phyloP scores from a whole-genome alignment of 2,113 vertebrate genomes.

The Pomatorhinus ruficollis region DNA sequence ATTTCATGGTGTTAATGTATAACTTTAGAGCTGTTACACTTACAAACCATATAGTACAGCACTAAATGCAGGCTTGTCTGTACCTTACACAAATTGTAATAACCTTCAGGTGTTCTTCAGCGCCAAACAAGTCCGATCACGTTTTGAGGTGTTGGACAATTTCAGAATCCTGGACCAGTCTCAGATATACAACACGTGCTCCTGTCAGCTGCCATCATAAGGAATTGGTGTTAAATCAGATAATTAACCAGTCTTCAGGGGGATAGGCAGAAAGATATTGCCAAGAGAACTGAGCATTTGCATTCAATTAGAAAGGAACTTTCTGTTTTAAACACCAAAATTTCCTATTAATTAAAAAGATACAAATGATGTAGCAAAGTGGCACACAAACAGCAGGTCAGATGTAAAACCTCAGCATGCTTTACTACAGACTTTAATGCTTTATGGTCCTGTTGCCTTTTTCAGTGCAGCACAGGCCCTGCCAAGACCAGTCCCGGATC shows the following conservation, averaged over 20 bases:
- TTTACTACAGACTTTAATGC: neutral
- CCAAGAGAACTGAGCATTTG: neutral
- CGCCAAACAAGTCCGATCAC: neutral
- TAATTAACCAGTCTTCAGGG: neutral
- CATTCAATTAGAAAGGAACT: accelerated
- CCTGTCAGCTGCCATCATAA: neutral
- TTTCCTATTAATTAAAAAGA: neutral
- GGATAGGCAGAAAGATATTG: neutral
- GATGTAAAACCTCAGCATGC: neutral
- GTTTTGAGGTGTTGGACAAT: neutral
- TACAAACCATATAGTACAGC: neutral
- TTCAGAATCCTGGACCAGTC: neutral
- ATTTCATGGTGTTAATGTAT: neutral
- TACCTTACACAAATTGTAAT: neutral
- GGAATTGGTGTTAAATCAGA: neutral
- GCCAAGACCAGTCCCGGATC: neutral
- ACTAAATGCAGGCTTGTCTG: neutral
- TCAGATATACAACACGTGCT: neutral
- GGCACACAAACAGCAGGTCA: neutral
- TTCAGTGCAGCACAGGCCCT: neutral
- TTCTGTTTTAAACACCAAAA: neutral
- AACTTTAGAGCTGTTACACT: neutral
- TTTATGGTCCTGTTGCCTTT: neutral
- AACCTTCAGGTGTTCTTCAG: neutral
- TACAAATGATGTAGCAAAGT: accelerated